Evolutionary conservation across 1,140 invertebrate genomes (phyloP).

Genomic region (Euborellia annulipes): DNA sequence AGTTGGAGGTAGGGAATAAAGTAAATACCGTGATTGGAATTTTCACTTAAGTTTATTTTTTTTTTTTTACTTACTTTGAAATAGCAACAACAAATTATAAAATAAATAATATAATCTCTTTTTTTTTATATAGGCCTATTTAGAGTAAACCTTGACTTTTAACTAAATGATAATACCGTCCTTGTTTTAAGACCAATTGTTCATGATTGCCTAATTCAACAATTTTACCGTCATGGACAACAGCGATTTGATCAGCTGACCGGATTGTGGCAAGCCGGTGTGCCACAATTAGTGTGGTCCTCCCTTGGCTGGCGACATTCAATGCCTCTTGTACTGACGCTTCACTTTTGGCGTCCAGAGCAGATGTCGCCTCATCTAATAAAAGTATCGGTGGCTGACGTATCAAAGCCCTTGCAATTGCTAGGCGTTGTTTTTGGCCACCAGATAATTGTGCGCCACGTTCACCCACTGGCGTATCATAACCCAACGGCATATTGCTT

Average conservation of each 20-base stretch:
- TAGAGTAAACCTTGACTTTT: conserved; percentile 43
- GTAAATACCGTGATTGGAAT: no score
- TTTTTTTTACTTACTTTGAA: no score
- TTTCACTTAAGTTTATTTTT: no score
- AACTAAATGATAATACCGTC: conserved; percentile 44
- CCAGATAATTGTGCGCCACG: conserved; percentile 66
- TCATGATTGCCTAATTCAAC: conserved; percentile 70
- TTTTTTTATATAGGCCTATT: no score
- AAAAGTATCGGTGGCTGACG: conserved; percentile 73
- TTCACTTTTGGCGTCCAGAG: conserved; percentile 81
- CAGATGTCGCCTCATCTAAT: conserved; percentile 77
- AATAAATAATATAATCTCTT: no score
- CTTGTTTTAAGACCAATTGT: conserved; percentile 39
- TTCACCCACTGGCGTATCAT: conserved; percentile 66
- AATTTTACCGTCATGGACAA: conserved; percentile 65
- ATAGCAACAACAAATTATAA: no score
- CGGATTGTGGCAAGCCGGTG: conserved; percentile 84
- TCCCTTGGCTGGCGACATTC: conserved; percentile 60
- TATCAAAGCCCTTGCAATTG: conserved; percentile 79
- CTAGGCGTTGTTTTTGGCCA: conserved; percentile 74
- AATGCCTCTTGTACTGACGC: conserved; percentile 72
- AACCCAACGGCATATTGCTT: conserved; percentile 45
- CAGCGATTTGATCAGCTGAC: conserved; percentile 60
- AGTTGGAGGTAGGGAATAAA: no score
- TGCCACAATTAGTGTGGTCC: conserved; percentile 82